phyloP scores from a whole-genome alignment of 2,797 vertebrate species.

The Sarcoramphus papa region DNA sequence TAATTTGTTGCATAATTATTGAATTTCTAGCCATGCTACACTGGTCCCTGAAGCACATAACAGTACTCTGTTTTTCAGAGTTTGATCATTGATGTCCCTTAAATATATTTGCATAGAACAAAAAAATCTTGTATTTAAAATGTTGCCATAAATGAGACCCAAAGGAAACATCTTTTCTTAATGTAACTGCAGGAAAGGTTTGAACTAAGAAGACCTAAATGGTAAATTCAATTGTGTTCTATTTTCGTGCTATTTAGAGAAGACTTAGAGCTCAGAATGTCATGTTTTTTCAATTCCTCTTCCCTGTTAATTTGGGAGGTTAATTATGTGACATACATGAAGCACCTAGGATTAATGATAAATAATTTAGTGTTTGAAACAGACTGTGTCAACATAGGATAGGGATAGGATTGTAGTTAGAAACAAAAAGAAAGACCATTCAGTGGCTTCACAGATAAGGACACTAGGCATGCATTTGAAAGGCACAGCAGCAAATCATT shows the following conservation, averaged over 20 bases:
- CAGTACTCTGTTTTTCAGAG: background rate
- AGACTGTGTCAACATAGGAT: background rate
- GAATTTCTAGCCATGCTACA: conserved; percentile 16
- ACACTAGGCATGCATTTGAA: background rate
- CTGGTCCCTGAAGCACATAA: background rate
- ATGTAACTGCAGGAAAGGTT: background rate
- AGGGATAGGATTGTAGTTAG: background rate
- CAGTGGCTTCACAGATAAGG: background rate
- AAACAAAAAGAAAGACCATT: background rate
- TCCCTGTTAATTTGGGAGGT: background rate
- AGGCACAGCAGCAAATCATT: background rate
- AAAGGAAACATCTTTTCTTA: background rate
- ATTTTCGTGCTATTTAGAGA: background rate
- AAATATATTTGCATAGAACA: background rate
- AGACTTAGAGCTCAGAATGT: background rate
- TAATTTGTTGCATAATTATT: conserved; percentile 60
- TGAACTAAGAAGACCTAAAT: background rate
- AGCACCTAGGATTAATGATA: background rate
- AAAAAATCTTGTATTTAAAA: background rate
- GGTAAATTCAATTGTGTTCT: background rate
- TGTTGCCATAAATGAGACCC: background rate
- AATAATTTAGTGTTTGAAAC: background rate
- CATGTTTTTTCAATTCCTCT: background rate
- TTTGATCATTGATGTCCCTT: background rate
- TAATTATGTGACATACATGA: background rate